Percentiles rank a stretch among this genome's conserved stretches.
Evolutionary conservation across 2,888 invertebrate species (phyloP).

Genomic region (Sinhomidia bicolor): DNA sequence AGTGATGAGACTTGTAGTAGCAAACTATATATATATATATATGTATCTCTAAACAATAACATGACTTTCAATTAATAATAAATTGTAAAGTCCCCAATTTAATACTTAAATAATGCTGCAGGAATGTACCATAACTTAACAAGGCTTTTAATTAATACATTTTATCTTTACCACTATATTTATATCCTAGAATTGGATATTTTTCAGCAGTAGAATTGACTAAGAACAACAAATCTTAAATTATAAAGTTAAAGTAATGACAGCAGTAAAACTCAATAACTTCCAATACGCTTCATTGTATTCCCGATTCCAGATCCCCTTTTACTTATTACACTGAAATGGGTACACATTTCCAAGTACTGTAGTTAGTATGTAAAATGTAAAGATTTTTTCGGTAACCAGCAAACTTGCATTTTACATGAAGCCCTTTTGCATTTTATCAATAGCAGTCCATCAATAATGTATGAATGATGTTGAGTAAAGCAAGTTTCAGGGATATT

Average conservation of each 20-base stretch:
- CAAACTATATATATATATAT: neutral
- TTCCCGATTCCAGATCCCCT: neutral
- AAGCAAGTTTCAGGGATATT: conserved; percentile 50
- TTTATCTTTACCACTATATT: neutral
- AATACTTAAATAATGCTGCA: conserved; percentile 44
- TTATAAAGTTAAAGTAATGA: neutral
- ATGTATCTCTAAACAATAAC: neutral
- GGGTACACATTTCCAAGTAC: neutral
- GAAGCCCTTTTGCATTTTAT: neutral
- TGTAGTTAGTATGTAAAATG: no score
- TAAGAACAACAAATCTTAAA: conserved; percentile 18
- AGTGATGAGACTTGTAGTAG: neutral
- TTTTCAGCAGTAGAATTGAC: neutral
- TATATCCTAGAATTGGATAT: neutral
- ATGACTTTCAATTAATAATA: neutral
- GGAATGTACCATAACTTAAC: conserved; percentile 21
- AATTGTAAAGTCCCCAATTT: neutral
- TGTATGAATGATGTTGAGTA: neutral
- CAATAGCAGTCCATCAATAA: neutral
- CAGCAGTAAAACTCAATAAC: neutral
- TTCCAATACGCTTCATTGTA: neutral
- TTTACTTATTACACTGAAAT: neutral
- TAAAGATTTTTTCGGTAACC: no score
- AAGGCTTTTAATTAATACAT: neutral
- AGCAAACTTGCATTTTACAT: neutral